Evolutionary conservation across 2,797 vertebrate genomes (phyloP), one percentile per base, ranked within the genome.

Genomic region (Ambastaia sidthimunki): DNA sequence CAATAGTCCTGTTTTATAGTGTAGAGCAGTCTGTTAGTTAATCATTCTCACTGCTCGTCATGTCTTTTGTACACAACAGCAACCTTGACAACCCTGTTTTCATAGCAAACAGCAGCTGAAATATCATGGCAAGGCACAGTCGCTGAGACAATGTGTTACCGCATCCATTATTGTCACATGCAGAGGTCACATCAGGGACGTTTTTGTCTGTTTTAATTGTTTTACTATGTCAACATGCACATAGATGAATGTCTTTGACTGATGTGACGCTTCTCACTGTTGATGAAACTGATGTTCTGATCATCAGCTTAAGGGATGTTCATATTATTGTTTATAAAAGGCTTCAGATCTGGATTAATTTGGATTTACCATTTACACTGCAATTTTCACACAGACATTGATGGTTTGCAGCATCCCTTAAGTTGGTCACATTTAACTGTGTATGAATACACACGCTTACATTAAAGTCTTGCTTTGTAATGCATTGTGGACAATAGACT

Each of bases 1-100:
- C 54, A 10, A 48, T 25, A 16, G 54, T 50, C 13, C 54, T 18
- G 21, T 57, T 60, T 31, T 19, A 47, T 28, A 68, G 63, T 57
- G 54, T 19, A 37, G 13, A 28, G 28, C 28, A 28, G 28, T 28
- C 18, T 69, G 3, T 59, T 34, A 13, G 75, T 77, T 60, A 77
- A 69, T 77, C 7, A 68, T 70, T 44, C 11, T 68, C 4, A 28
- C 6, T 12, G 12, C 65, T 57, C 7, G 16, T 19, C 34, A n/a
- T 59, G 34, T 13, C 50, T 52, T 59, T 59, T 48, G 34, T 60
- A 63, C 28, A 63, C 21, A 19, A 34, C 52, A n/a, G 44, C 59
- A 41, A 25, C 47, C 57, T 57, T 63, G 76, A 71, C 47, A 37
- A 41, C 44, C 50, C 50, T 70, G 41, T 41, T 71, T 78, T 78